Percentiles rank a stretch among this genome's conserved stretches.
phyloP scores from a whole-genome alignment of 53 echinoderm and acorn worm genomes.

The Arbacia lixula region DNA sequence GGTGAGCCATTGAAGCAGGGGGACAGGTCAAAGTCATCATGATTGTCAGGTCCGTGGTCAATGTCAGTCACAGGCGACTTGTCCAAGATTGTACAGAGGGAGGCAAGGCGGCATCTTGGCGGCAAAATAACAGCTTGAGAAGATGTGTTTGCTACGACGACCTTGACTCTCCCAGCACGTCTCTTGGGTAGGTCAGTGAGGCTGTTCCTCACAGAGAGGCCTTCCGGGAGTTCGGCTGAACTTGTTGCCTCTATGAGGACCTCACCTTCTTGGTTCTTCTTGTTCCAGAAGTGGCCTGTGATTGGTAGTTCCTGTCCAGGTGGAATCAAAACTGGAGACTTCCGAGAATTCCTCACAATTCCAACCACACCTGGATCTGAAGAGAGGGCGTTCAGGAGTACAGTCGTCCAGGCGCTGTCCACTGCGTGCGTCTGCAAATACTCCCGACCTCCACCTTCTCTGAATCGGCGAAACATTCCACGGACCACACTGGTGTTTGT shows the following conservation, averaged over 20 bases:
- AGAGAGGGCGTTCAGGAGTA: neutral
- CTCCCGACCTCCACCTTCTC: neutral
- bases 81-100: neutral
- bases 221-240: neutral
- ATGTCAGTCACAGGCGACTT: neutral
- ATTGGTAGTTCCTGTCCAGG: neutral
- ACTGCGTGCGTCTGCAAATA: neutral
- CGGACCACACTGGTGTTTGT: constrained; percentile 43
- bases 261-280: neutral
- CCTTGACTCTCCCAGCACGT: neutral
- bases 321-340: neutral
- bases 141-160: neutral
- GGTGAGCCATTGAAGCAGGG: constrained; percentile 55
- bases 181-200: neutral
- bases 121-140: neutral
- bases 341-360: neutral
- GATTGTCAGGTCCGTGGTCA: neutral
- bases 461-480: neutral
- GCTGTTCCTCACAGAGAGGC: neutral
- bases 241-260: constrained; percentile 41
- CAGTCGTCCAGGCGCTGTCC: constrained; percentile 2
- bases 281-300: neutral
- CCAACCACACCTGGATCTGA: neutral
- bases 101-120: neutral
- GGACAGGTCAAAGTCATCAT: neutral